phyloP scores from a whole-genome alignment of 2,797 vertebrate species.

The Mus caroli region DNA sequence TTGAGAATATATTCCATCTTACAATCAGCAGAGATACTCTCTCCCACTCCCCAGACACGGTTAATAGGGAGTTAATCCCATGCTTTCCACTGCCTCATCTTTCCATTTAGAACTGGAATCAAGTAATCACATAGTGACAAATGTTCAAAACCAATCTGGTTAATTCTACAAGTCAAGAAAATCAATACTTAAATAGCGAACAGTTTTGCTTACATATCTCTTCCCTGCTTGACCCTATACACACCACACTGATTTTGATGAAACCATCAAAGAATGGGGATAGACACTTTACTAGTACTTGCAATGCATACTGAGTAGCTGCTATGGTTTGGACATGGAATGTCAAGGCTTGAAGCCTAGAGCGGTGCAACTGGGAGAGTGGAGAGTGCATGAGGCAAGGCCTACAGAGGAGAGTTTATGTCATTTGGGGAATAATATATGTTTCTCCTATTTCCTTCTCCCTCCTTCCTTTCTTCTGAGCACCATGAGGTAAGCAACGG shows the following conservation, averaged over 20 bases:
- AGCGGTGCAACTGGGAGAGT: not conserved
- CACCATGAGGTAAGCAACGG: not conserved
- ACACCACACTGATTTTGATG: not conserved
- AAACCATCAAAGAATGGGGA: constrained; percentile 24
- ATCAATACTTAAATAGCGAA: not conserved
- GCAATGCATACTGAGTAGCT: not conserved
- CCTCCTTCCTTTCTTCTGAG: not conserved
- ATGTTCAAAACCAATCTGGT: constrained; percentile 36
- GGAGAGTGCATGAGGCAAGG: accelerated
- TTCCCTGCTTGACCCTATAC: not conserved
- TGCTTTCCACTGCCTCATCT: not conserved
- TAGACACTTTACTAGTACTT: not conserved
- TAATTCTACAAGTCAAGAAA: constrained; percentile 37
- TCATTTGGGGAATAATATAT: no score
- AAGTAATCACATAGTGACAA: constrained; percentile 21
- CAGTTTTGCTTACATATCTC: not conserved
- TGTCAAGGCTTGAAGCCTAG: not conserved
- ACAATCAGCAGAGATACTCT: not conserved
- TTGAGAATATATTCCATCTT: not conserved
- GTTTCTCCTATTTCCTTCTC: not conserved
- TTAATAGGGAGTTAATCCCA: not conserved
- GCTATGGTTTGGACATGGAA: not conserved
- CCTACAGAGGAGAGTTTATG: not conserved
- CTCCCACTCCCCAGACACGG: not conserved
- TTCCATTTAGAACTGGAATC: constrained; percentile 58